These are phyloP conservation scores for Brachypodius melanocephalos DNA, from an alignment of 2,113 vertebrate genomes.

Conservation along the genomic window DNA sequence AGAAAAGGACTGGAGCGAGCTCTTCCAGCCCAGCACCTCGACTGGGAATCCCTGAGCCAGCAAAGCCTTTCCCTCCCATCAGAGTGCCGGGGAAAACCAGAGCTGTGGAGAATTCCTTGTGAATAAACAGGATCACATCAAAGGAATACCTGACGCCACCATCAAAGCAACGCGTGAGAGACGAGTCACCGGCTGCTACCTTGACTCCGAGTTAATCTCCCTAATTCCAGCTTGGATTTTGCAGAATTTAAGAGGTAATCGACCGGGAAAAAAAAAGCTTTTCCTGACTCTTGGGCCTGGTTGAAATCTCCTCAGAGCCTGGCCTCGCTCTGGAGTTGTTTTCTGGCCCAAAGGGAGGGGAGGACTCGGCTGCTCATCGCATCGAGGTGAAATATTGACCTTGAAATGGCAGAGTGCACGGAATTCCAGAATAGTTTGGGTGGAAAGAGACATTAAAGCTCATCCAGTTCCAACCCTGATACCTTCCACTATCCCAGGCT, in stretches of 20 bases:
- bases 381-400: background rate
- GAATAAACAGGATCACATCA: conserved; percentile 10
- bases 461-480: background rate
- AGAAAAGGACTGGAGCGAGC: background rate
- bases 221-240: background rate
- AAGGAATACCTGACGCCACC: conserved; percentile 12
- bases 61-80: background rate
- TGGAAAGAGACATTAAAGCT: background rate
- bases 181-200: background rate
- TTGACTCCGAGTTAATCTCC: background rate
- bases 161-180: conserved; percentile 1
- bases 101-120: background rate
- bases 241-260: background rate
- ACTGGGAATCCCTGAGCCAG: background rate
- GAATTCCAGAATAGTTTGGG: background rate
- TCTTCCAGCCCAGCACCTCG: background rate
- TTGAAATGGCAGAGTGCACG: background rate
- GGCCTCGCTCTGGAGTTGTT: accelerated
- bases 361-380: background rate
- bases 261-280: background rate
- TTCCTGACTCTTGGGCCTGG: background rate
- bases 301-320: background rate
- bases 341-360: background rate
- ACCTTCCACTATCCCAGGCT: accelerated
- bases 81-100: background rate